A percentile compares a stretch with the other conserved stretches of the same genome.
Conservation (phyloP, 1,140 invertebrate genomes). For the Drosophila kanapiae region DNA sequence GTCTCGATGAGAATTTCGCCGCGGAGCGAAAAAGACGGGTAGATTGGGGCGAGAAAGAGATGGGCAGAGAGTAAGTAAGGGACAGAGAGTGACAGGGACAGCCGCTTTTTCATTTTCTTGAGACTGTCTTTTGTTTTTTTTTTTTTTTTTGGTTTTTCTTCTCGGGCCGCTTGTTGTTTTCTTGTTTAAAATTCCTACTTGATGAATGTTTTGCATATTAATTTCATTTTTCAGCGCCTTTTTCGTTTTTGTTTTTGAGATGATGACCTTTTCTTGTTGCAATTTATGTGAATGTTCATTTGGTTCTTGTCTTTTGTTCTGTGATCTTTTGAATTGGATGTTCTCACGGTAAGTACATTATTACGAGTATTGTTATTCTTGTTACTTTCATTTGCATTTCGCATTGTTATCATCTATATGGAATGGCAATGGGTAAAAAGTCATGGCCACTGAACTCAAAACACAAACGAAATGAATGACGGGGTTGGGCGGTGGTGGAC, state of each 20-base stretch:
- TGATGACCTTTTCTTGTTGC: slow-evolving; percentile 42
- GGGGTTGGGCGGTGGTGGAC: not conserved
- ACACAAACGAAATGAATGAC: slow-evolving; percentile 35
- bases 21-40: slow-evolving; percentile 6
- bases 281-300: slow-evolving; percentile 49
- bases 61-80: slow-evolving; percentile 6
- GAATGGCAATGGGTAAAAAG: slow-evolving; percentile 52
- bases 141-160: slow-evolving; percentile 16
- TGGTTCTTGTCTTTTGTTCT: slow-evolving; percentile 47
- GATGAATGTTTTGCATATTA: slow-evolving; percentile 55
- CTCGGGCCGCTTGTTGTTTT: slow-evolving; percentile 33
- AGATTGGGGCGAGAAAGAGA: slow-evolving; percentile 7
- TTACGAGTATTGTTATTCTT: slow-evolving; percentile 49
- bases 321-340: slow-evolving; percentile 46
- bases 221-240: slow-evolving; percentile 41
- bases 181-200: slow-evolving; percentile 52
- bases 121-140: slow-evolving; percentile 24
- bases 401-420: slow-evolving; percentile 48
- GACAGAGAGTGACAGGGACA: slow-evolving; percentile 13
- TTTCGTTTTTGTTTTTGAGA: slow-evolving; percentile 14
- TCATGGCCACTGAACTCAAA: slow-evolving; percentile 45
- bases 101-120: slow-evolving; percentile 45
- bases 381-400: slow-evolving; percentile 46
- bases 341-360: slow-evolving; percentile 52
- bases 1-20: slow-evolving; percentile 33